phyloP scores from a whole-genome alignment of 2,888 invertebrate genomes.

The Agonopterix alstromeriana region DNA sequence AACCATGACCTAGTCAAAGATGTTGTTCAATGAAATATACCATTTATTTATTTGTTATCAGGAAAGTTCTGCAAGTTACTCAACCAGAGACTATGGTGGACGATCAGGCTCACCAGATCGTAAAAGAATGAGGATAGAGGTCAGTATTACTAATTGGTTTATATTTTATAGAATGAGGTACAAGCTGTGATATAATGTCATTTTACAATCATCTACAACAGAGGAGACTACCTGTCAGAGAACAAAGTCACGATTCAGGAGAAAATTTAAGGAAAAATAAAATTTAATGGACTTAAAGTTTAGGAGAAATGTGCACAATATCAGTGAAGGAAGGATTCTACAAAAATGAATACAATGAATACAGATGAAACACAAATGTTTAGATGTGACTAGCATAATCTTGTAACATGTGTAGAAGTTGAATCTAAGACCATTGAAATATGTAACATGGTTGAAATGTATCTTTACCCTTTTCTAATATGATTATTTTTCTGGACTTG shows the following conservation, averaged over 20 bases:
- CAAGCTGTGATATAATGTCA: background rate
- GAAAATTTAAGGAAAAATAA: background rate
- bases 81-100: slow-evolving; percentile 72
- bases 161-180: background rate
- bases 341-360: background rate
- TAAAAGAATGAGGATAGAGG: slow-evolving; percentile 80
- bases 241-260: background rate
- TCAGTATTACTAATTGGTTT: slow-evolving; percentile 32
- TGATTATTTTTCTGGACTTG: background rate
- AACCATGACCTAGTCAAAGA: background rate
- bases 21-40: too few relatives aligned
- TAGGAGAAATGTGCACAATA: background rate
- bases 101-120: slow-evolving; percentile 79
- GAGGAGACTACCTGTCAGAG: too few relatives aligned
- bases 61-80: slow-evolving; percentile 68
- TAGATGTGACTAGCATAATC: background rate
- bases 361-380: background rate
- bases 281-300: background rate
- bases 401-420: background rate
- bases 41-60: slow-evolving; percentile 23
- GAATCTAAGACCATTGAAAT: background rate
- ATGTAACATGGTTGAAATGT: background rate
- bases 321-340: background rate
- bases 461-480: background rate
- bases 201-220: too few relatives aligned